Evolutionary conservation across 2,888 invertebrate species (phyloP).

Genomic region (Scotopteryx bipunctaria): DNA sequence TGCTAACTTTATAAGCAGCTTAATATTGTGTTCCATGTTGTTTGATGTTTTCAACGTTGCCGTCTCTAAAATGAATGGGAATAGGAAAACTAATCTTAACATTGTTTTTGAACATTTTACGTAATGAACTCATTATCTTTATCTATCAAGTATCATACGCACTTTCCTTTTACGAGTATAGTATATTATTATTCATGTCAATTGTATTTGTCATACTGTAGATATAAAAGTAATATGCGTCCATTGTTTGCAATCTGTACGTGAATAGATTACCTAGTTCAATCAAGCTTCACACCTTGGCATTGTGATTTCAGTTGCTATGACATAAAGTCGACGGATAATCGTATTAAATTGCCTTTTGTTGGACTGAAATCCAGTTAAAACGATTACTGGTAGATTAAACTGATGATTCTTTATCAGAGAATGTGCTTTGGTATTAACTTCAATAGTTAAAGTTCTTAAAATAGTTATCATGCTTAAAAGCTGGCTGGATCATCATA

Average conservation of each 20-base stretch:
- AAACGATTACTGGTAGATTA: too few species aligned
- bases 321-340: constrained; percentile 16
- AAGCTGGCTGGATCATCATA: too few species aligned
- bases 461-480: too few species aligned
- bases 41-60: too few species aligned
- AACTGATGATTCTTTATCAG: background rate
- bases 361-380: too few species aligned
- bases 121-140: background rate
- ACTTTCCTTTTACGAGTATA: too few species aligned
- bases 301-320: constrained; percentile 29
- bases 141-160: too few species aligned
- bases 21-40: too few species aligned
- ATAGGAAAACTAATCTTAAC: background rate
- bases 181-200: background rate
- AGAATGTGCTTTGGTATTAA: background rate
- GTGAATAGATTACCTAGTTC: constrained; percentile 19
- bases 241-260: constrained; percentile 22
- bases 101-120: background rate
- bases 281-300: constrained; percentile 7
- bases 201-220: background rate
- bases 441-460: background rate
- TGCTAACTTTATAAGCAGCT: too few species aligned
- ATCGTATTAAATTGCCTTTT: background rate
- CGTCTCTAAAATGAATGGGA: too few species aligned
- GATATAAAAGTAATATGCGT: background rate